Evolutionary conservation across 2,797 vertebrate genomes (phyloP).

Genomic region (Gambelia wislizenii): DNA sequence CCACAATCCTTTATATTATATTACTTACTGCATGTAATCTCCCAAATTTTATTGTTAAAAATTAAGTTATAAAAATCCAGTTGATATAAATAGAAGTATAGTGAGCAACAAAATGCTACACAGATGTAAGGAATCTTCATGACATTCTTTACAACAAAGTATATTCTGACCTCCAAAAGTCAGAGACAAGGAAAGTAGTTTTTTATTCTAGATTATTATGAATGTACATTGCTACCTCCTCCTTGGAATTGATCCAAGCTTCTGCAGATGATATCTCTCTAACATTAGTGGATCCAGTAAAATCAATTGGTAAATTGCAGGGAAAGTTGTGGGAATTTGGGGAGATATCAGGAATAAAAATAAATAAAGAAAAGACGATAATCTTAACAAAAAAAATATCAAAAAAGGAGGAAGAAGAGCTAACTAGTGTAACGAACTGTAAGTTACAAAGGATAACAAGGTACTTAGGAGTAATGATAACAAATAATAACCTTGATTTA

Average conservation of each 20-base stretch:
- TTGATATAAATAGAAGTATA: background rate
- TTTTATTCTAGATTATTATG: background rate
- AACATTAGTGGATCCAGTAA: too few species aligned
- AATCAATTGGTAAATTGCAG: too few species aligned
- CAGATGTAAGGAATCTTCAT: background rate
- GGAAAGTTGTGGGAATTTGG: too few species aligned
- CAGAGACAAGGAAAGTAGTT: background rate
- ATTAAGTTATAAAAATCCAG: background rate
- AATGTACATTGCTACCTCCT: constrained; percentile 11
- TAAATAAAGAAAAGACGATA: too few species aligned
- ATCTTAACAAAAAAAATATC: too few species aligned
- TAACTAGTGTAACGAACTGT: too few species aligned
- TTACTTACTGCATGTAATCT: background rate
- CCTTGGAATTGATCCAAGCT: constrained; percentile 44
- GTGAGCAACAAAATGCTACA: background rate
- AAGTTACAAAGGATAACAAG: too few species aligned
- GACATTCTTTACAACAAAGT: background rate
- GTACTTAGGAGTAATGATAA: too few species aligned
- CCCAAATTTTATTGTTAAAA: background rate
- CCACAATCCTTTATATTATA: background rate
- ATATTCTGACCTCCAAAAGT: background rate
- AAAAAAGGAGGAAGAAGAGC: too few species aligned
- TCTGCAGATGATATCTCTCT: too few species aligned
- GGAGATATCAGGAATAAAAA: too few species aligned
- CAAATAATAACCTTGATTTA: too few species aligned